phyloP scores from a whole-genome alignment of 2,797 vertebrate species.

The Xiphophorus birchmanni region DNA sequence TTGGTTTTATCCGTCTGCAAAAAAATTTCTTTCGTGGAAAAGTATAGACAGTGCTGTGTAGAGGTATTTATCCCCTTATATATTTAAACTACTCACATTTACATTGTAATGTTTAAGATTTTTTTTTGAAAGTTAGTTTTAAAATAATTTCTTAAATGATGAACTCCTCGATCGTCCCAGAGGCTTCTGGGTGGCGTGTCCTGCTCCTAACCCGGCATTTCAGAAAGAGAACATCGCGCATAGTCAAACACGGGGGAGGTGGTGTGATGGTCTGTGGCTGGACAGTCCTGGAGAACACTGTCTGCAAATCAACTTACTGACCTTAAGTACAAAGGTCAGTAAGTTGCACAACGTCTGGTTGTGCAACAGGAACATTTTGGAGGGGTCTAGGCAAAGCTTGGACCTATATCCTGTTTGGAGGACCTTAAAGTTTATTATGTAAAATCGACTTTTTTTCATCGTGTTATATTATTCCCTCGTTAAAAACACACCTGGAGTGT shows the following conservation, averaged over 20 bases:
- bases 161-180: too few relatives aligned
- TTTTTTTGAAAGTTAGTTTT: not conserved
- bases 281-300: not conserved
- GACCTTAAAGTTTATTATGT: too few relatives aligned
- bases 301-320: not conserved
- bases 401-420: not conserved
- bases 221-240: not conserved
- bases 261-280: not conserved
- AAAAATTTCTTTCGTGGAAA: not conserved
- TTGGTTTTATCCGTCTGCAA: conserved; percentile 18
- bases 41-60: not conserved
- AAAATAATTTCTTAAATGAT: not conserved
- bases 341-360: not conserved
- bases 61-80: not conserved
- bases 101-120: not conserved
- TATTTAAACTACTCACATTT: not conserved
- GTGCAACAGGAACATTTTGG: not conserved
- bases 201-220: not conserved
- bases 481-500: too few relatives aligned
- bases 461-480: too few relatives aligned
- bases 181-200: not conserved
- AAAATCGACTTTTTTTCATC: too few relatives aligned
- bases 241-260: not conserved
- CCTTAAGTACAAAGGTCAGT: not conserved
- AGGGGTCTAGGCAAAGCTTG: not conserved